Base-by-base conservation (phyloP, 2,113 vertebrate species). In the Myotis yumanensis region DNA sequence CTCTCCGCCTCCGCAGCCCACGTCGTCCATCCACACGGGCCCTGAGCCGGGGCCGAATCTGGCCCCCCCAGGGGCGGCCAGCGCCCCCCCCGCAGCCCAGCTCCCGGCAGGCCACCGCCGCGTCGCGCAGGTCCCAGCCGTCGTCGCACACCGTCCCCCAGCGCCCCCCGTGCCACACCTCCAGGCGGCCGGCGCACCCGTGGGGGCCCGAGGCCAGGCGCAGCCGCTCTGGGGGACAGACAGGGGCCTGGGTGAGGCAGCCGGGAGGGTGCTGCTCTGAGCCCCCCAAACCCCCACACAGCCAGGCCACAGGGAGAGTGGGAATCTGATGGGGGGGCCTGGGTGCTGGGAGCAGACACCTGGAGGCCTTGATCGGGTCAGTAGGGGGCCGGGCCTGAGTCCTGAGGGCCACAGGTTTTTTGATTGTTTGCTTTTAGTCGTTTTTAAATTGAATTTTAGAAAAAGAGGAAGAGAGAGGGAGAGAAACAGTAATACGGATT, bases 131-230 rank as follows among this genome's bases (percentile, higher is more conserved):
- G 90, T 97, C 97, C 97, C 97, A 98, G 64, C 97, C 95, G 0
- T 98, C 97, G 4, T 98, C 97, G 18, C 98, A 98, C 69, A 98
- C 97, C 0, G 97, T 95, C 5, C 97, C 98, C 98, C 97, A 98
- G 11, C 94, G 92, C 6, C 96, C 94, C 0, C 84, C 75, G 2
- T 97, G 96, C 86, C 95, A 92, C 76, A 98, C 94, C 79, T 98
- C 98, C 88, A 98, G 97, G 0, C 98, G 97, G 23, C 98, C 98
- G 0, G 96, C 93, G 0, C 98, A 98, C 20, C 91, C 86, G 1
- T 97, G 96, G 1, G 97, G 96, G 0, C 98, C 98, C 0, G 93
- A 96, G 0, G 76, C 76, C 81, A 98, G 84, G 0, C 97, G 97
- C 57, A 98, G 92, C 0, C 95, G 93, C 76, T 97, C 96, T 14